Evolutionary conservation across 2,113 vertebrate genomes (phyloP).

Genomic region (Panthera uncia): DNA sequence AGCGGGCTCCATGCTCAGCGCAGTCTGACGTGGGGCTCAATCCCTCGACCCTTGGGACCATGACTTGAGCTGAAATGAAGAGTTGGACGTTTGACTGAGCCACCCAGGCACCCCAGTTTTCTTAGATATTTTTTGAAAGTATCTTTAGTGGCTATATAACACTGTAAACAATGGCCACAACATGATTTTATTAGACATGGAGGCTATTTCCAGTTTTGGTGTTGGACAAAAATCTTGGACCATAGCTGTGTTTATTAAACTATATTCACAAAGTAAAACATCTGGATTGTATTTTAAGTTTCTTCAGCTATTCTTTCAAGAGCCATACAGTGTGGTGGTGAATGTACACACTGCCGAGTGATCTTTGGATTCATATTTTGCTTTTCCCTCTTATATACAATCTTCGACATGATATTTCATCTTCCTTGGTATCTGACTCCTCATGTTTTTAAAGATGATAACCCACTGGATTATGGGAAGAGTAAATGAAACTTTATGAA

Average conservation of each 20-base stretch:
- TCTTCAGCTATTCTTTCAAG: background rate
- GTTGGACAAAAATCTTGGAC: background rate
- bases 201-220: background rate
- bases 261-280: background rate
- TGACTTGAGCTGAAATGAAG: too few relatives aligned
- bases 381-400: background rate
- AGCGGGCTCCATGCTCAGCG: too few relatives aligned
- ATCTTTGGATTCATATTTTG: background rate
- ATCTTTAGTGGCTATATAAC: background rate
- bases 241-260: background rate
- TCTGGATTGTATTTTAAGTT: background rate
- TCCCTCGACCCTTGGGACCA: too few relatives aligned
- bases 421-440: background rate
- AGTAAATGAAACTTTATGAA: background rate
- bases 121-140: background rate
- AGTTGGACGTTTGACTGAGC: too few relatives aligned
- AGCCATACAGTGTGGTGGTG: background rate
- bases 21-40: too few relatives aligned
- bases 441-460: background rate
- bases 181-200: background rate
- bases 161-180: background rate
- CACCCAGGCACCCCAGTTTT: background rate
- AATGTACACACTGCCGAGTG: background rate
- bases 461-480: background rate
- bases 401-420: background rate